Conservation (phyloP, 2,888 invertebrate species). For the Pedicia rivosa region DNA sequence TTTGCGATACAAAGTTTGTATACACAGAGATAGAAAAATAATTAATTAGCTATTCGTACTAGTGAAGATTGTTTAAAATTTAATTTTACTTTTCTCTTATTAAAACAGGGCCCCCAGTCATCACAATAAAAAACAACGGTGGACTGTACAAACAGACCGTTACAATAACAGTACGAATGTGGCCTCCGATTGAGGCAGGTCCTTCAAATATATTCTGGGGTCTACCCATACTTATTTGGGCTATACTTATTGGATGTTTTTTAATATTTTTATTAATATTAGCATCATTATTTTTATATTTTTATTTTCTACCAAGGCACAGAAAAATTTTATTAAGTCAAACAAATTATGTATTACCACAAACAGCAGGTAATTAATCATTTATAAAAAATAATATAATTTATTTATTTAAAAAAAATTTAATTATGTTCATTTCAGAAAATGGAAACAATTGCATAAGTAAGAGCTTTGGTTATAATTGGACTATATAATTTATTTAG, state of each 20-base stretch:
- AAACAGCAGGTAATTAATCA: constrained; percentile 9
- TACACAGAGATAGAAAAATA: too few species aligned
- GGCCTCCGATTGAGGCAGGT: constrained; percentile 18
- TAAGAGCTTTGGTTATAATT: too few species aligned
- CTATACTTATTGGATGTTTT: constrained; percentile 12
- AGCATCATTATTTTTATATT: constrained; percentile 13
- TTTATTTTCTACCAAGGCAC: constrained; percentile 13
- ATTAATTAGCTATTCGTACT: too few species aligned
- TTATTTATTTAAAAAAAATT: too few species aligned
- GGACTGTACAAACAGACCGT: constrained; percentile 24
- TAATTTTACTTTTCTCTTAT: too few species aligned
- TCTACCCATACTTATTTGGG: constrained; percentile 14
- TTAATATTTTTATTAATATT: constrained; percentile 12
- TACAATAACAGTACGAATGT: constrained; percentile 26
- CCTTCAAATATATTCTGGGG: constrained; percentile 13
- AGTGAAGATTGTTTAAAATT: too few species aligned
- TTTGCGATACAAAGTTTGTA: too few species aligned
- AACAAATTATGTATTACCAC: constrained; percentile 11
- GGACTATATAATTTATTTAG: too few species aligned
- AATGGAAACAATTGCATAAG: too few species aligned
- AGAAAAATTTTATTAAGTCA: constrained; percentile 14
- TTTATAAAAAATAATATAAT: too few species aligned
- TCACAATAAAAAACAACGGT: constrained; percentile 10
- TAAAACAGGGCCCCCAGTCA: too few species aligned
- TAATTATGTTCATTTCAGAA: too few species aligned